A percentile compares a stretch with the other conserved stretches of the same genome.
Conservation (phyloP, 2,113 vertebrate species). For the Halichoerus grypus region DNA sequence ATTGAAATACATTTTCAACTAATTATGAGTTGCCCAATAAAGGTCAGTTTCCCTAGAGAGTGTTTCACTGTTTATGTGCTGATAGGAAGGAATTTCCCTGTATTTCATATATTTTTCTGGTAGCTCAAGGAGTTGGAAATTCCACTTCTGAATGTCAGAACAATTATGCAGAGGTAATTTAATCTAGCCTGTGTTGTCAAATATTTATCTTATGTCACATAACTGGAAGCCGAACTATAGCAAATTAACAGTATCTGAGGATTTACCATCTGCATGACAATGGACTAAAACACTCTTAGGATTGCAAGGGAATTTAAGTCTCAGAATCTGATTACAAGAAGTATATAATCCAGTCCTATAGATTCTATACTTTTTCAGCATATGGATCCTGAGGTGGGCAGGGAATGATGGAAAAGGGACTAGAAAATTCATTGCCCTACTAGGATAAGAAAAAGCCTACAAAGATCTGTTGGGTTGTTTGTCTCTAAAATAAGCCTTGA, state of each 20-base stretch:
- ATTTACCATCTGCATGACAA: neutral
- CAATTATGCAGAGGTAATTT: slow-evolving; percentile 9
- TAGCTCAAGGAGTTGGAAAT: slow-evolving; percentile 17
- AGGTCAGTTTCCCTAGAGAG: neutral
- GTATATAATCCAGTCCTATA: neutral
- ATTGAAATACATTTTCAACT: slow-evolving; percentile 17
- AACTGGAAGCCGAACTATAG: neutral
- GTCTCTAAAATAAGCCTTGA: slow-evolving; percentile 46
- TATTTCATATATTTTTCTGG: neutral
- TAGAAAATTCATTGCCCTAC: neutral
- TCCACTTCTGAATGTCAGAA: slow-evolving; percentile 43
- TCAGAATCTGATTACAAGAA: slow-evolving; percentile 29
- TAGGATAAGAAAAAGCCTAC: neutral
- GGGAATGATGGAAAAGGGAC: neutral
- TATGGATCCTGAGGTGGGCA: neutral
- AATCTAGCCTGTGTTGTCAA: neutral
- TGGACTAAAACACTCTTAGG: neutral
- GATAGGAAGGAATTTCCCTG: neutral
- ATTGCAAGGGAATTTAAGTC: neutral
- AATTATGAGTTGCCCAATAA: neutral
- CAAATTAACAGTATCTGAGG: slow-evolving; percentile 15
- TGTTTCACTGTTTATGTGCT: neutral
- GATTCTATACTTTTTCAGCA: neutral
- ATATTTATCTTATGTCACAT: neutral
- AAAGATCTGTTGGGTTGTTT: slow-evolving; percentile 28